These are phyloP conservation scores for Lasioglossum marginatum DNA, from an alignment of 2,888 invertebrate species.

Conservation along the genomic window DNA sequence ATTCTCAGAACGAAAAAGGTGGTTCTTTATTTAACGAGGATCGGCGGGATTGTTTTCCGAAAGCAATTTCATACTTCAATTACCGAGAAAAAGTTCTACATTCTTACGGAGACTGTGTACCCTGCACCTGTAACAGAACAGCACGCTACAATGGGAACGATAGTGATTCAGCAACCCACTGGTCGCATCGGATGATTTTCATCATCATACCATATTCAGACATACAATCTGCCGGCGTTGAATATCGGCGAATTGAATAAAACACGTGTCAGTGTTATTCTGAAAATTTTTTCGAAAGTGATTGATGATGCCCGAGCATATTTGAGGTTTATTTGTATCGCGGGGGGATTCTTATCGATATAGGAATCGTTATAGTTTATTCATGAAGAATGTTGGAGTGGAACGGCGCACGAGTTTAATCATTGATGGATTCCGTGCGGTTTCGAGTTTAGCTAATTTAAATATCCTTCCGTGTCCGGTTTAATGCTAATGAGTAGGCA, in stretches of 20 bases:
- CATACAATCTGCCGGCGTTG: conserved; percentile 27
- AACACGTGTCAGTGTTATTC: conserved; percentile 24
- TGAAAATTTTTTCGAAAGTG: conserved; percentile 21
- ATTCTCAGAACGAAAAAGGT: background rate
- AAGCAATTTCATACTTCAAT: conserved; percentile 1
- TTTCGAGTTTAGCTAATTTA: conserved; percentile 15
- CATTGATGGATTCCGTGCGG: background rate
- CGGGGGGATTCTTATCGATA: background rate
- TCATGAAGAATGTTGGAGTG: background rate
- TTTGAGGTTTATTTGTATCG: background rate
- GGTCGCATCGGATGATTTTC: conserved; percentile 44
- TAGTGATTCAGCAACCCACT: conserved; percentile 49
- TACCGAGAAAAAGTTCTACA: background rate
- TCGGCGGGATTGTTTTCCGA: background rate
- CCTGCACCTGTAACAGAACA: conserved; percentile 34
- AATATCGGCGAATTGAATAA: conserved; percentile 42
- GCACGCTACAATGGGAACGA: conserved; percentile 22
- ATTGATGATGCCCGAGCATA: conserved; percentile 34
- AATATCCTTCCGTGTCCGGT: conserved; percentile 11
- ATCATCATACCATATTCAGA: conserved; percentile 43
- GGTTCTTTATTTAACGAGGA: background rate
- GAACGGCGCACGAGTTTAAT: background rate
- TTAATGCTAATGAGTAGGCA: conserved; percentile 59
- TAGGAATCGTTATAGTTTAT: background rate
- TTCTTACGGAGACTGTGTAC: conserved; percentile 9